Conservation (phyloP, 2,888 invertebrate species). For the Podotricha telesiphe region DNA sequence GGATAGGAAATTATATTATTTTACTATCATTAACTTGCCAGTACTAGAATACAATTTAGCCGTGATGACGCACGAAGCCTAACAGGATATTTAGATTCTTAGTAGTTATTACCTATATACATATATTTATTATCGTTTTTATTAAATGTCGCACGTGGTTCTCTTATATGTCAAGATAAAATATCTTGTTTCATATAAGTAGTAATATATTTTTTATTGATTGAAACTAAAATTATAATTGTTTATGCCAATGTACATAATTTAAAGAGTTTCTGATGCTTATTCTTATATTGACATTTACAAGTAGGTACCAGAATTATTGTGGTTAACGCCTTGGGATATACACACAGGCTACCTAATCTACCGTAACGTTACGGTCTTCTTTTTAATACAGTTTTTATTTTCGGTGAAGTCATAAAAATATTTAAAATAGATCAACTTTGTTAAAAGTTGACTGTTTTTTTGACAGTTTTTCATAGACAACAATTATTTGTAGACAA, state of each 20-base stretch:
- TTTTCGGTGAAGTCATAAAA: slow-evolving; percentile 52
- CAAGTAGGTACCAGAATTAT: neutral
- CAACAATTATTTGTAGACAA: slow-evolving; percentile 49
- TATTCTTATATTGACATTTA: neutral
- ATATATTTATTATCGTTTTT: neutral
- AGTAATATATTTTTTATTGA: too few relatives aligned
- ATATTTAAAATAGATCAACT: slow-evolving; percentile 68
- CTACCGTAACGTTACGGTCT: neutral
- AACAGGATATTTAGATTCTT: slow-evolving; percentile 8
- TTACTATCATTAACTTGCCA: neutral
- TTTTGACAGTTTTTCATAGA: slow-evolving; percentile 26
- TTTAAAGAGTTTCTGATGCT: neutral
- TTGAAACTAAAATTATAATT: too few relatives aligned
- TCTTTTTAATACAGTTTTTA: neutral
- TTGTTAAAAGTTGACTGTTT: slow-evolving; percentile 45
- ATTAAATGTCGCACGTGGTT: neutral
- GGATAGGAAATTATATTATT: slow-evolving; percentile 10
- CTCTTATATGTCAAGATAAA: neutral
- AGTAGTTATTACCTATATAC: slow-evolving; percentile 4
- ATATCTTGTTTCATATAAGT: too few relatives aligned
- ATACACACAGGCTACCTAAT: too few relatives aligned
- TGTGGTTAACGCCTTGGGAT: neutral
- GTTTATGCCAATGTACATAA: too few relatives aligned
- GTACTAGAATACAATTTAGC: slow-evolving; percentile 7
- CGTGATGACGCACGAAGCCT: slow-evolving; percentile 21